Evolutionary conservation across 64 coral and sea anemone species (phyloP), one percentile per base, ranked within the genome.

Genomic region (Trachythela sp.): DNA sequence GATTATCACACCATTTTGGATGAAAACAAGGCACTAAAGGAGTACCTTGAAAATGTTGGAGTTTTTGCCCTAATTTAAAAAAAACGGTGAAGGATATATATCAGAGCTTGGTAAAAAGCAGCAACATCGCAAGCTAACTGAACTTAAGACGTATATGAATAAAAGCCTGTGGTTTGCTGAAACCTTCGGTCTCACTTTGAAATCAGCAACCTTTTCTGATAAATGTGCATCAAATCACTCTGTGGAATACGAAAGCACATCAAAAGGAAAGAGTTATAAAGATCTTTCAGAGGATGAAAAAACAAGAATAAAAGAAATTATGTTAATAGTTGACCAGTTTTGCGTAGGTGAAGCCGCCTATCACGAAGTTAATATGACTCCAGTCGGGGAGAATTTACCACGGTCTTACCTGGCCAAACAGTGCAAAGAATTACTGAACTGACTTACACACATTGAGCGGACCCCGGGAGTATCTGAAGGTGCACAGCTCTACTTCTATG

Each of bases 141-240:
- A 72, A 72, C 68, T 72, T 1, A 72, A 72, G 68, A 72, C 68
- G 17, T 72, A 72, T 72, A 26, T 72, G 33, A 26, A 72, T 1
- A 72, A 72, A 72, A 72, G 68, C 24, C 68, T 72, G n/a, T 72
- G 68, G 68, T 72, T 72, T 72, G 68, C 68, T 2, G 33, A 72
- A 72, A 72, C 68, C 68, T 72, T 72, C 29, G 68, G 68, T 26
- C 68, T 72, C 68, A 72, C 24, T 72, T 72, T 72, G 29, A 72
- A 72, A 35, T 72, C 68, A 72, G 68, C 68, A 72, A 72, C 68
- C 68, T 72, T 72, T 72, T 2, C 68, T 72, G 68, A 72, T 72
- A 13, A 27, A 31, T 2, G 68, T 72, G 68, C 17, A 72, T 2
- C 68, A 29, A 72, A 72, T 72, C 68, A 72, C 9, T 72, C 68